Evolutionary conservation across 2,888 invertebrate species (phyloP).

Genomic region (Halocaridina rubra): DNA sequence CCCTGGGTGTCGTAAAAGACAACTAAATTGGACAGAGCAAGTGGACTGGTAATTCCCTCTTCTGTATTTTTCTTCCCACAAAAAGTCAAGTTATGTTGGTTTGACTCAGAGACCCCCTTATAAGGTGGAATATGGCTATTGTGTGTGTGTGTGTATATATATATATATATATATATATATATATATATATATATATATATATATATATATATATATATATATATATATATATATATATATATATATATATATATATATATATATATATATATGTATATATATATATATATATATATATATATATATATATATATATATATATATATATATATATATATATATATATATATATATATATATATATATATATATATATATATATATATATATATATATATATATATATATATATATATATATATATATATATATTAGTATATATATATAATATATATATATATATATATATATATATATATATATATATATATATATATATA

Average conservation of each 20-base stretch:
- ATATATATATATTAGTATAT: background rate
- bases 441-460: background rate
- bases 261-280: conserved; percentile 24
- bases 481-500: background rate
- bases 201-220: conserved; percentile 6
- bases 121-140: no score
- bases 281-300: conserved; percentile 22
- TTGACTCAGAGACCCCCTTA: no score
- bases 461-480: conserved; percentile 1
- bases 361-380: background rate
- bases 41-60: no score
- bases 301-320: conserved; percentile 3
- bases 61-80: no score
- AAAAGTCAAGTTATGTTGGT: no score
- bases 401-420: background rate
- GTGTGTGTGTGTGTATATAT: no score
- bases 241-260: background rate
- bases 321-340: background rate
- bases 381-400: background rate
- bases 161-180: conserved; percentile 26
- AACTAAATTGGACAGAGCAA: no score
- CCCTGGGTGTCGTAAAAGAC: no score
- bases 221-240: background rate
- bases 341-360: background rate
- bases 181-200: conserved; percentile 24